phyloP scores from a whole-genome alignment of 2,113 vertebrate genomes.

The Xyliphius kryptos region DNA sequence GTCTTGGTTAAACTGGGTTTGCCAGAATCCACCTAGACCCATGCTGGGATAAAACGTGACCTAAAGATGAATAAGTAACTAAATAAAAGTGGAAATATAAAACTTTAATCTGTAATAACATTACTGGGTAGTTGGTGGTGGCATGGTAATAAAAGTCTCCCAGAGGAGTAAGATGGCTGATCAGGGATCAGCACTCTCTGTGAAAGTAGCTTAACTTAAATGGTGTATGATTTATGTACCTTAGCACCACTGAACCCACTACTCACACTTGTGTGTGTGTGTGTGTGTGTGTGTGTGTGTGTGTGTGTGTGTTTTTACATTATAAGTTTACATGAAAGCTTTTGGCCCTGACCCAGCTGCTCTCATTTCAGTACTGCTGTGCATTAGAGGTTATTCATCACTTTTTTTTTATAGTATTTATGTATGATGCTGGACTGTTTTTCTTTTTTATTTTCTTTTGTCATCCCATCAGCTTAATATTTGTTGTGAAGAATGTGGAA shows the following conservation, averaged over 20 bases:
- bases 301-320: background rate
- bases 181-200: background rate
- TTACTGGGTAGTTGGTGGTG: background rate
- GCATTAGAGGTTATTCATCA: background rate
- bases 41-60: too few species aligned
- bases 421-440: background rate
- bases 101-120: background rate
- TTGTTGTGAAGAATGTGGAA: background rate
- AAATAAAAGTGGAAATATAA: background rate
- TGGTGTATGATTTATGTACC: background rate
- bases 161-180: background rate
- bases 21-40: too few species aligned
- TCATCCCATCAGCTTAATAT: background rate
- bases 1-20: too few species aligned
- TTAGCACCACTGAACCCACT: background rate
- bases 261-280: background rate
- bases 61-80: background rate
- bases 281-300: background rate
- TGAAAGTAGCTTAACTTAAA: background rate
- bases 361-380: background rate
- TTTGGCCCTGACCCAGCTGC: background rate
- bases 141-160: background rate
- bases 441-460: background rate
- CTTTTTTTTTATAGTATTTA: background rate
- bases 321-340: background rate